These are phyloP conservation scores for Selene dorsalis DNA, from an alignment of 2,797 vertebrate genomes.

Conservation along the genomic window DNA sequence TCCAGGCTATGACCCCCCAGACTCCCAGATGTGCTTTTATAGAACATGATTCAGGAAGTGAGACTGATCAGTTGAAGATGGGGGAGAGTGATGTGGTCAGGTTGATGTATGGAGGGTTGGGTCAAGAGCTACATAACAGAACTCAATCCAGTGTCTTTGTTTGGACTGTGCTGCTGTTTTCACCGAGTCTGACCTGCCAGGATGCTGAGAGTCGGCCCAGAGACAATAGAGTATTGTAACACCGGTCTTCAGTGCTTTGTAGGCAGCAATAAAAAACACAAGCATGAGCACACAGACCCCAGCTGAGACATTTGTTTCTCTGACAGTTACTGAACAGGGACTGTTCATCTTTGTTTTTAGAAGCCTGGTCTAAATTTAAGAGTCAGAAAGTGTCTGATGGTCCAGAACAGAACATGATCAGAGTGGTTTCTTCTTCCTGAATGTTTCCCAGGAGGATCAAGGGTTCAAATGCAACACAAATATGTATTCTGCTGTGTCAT, in stretches of 20 bases:
- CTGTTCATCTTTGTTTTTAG: constrained; percentile 47
- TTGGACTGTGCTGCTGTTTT: constrained; percentile 67
- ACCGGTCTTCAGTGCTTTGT: constrained; percentile 60
- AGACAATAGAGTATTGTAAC: constrained; percentile 78
- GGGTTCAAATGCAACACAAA: not conserved
- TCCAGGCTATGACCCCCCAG: constrained; percentile 33
- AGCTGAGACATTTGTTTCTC: constrained; percentile 15
- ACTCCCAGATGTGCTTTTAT: constrained; percentile 66
- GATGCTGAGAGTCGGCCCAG: constrained; percentile 64
- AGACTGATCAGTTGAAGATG: not conserved
- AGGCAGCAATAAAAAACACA: constrained; percentile 49
- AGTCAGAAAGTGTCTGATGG: constrained; percentile 20
- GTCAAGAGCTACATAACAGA: constrained; percentile 47
- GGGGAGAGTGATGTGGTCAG: not conserved
- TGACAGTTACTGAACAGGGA: not conserved
- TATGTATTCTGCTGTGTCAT: not conserved
- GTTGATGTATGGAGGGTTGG: constrained; percentile 30
- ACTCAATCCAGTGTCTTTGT: constrained; percentile 54
- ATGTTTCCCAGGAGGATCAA: not conserved
- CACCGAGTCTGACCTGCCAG: constrained; percentile 67
- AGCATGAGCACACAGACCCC: constrained; percentile 19
- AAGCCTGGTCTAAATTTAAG: constrained; percentile 50
- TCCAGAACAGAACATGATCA: too few species aligned
- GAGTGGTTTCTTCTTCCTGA: not conserved
- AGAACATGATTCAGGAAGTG: constrained; percentile 19